Conservation (phyloP, 1,140 invertebrate genomes). For the Tetragnatha versicolor region DNA sequence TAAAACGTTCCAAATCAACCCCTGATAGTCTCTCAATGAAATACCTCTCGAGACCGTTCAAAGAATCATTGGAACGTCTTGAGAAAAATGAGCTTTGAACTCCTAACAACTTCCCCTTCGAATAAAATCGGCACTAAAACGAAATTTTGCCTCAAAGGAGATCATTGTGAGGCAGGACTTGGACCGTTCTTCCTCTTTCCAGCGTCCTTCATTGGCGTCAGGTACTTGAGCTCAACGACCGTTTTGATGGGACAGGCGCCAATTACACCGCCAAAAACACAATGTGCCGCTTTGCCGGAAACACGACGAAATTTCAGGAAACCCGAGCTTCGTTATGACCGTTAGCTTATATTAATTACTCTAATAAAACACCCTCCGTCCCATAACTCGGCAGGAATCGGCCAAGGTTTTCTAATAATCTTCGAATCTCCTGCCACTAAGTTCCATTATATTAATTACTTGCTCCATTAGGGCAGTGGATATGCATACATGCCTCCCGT, state of each 20-base stretch:
- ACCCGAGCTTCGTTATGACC: conserved; percentile 51
- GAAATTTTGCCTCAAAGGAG: too few relatives aligned
- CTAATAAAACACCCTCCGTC: conserved; percentile 46
- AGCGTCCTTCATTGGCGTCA: conserved; percentile 9
- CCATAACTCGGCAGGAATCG: conserved; percentile 32
- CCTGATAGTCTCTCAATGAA: too few relatives aligned
- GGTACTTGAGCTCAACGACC: conserved; percentile 51
- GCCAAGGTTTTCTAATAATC: conserved; percentile 48
- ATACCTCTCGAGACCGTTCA: too few relatives aligned
- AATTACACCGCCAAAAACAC: conserved; percentile 53
- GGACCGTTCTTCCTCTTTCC: background rate
- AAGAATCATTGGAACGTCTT: background rate
- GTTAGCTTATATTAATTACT: conserved; percentile 55
- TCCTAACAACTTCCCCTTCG: too few relatives aligned
- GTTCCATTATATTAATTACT: conserved; percentile 54
- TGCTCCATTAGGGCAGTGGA: conserved; percentile 30
- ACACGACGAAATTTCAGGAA: conserved; percentile 52
- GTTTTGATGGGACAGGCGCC: conserved; percentile 46
- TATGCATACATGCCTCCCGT: conserved; percentile 33
- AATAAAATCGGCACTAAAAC: too few relatives aligned
- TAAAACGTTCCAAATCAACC: too few relatives aligned
- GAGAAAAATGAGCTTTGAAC: too few relatives aligned
- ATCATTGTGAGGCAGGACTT: too few relatives aligned
- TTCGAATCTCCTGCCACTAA: conserved; percentile 43
- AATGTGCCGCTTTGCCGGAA: conserved; percentile 49